Conservation (phyloP, 2,888 invertebrate species). For the Blastobasis lacticolella region DNA sequence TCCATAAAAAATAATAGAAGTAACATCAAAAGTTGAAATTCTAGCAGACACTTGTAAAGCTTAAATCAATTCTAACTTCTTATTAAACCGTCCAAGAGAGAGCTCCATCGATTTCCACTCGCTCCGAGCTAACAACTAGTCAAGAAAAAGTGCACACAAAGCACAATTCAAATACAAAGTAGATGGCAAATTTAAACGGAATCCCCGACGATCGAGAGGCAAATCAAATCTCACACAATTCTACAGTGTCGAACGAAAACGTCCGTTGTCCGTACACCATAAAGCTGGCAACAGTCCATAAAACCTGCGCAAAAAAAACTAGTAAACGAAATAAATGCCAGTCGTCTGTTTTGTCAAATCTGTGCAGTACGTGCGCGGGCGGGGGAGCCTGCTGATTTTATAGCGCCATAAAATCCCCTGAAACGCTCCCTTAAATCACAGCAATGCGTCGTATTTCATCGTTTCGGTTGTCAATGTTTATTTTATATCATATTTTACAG, state of each 20-base stretch:
- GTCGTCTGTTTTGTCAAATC: conserved; percentile 73
- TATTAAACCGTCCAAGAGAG: no score
- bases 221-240: conserved; percentile 46
- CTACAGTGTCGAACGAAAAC: conserved; percentile 50
- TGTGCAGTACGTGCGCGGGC: conserved; percentile 59
- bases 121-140: no score
- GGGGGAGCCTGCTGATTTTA: conserved; percentile 64
- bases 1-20: no score
- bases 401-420: conserved; percentile 72
- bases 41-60: no score
- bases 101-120: no score
- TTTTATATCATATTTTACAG: conserved; percentile 75
- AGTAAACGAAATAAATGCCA: conserved; percentile 65
- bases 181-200: conserved; percentile 4
- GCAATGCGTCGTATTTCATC: conserved; percentile 70
- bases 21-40: no score
- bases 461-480: conserved; percentile 74
- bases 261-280: conserved; percentile 51
- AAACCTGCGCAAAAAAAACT: conserved; percentile 59
- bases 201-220: conserved; percentile 21
- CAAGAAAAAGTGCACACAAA: no score
- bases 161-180: background rate
- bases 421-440: conserved; percentile 72
- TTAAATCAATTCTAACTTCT: no score
- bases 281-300: conserved; percentile 69